Conservation (phyloP, 1,140 invertebrate genomes). For the Anastrepha ludens region DNA sequence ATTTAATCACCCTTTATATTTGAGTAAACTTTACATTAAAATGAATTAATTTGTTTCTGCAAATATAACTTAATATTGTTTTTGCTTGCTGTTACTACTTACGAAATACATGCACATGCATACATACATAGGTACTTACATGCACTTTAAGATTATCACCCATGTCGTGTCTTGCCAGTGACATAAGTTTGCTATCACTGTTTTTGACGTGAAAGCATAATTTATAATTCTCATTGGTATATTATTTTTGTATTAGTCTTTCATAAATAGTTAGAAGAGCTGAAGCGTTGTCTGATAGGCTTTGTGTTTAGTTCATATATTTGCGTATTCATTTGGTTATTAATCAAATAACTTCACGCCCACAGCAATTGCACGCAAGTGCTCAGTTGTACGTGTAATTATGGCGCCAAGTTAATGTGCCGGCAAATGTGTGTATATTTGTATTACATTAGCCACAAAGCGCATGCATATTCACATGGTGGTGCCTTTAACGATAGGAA, state of each 20-base stretch:
- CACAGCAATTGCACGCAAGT: not conserved
- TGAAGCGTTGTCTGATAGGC: not conserved
- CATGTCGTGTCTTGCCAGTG: not conserved
- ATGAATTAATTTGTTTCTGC: not conserved
- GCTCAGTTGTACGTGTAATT: not conserved
- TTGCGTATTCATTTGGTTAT: not conserved
- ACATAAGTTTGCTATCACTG: not conserved
- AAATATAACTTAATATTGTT: not conserved
- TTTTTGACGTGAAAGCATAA: not conserved
- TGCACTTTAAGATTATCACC: not conserved
- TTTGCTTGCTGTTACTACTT: too few species aligned
- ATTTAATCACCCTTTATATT: too few species aligned
- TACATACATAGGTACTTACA: too few species aligned
- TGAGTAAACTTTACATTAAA: not conserved
- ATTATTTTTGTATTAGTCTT: not conserved
- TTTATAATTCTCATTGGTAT: not conserved
- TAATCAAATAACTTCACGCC: slow-evolving; percentile 2
- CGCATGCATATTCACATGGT: not conserved
- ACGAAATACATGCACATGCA: too few species aligned
- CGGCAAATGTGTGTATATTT: not conserved
- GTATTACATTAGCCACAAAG: not conserved
- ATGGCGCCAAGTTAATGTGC: not conserved
- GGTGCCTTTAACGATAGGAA: not conserved
- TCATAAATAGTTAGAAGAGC: not conserved
- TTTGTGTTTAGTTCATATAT: not conserved